Base-by-base conservation (phyloP, 2,797 vertebrate species). In the Bucorvus abyssinicus region DNA sequence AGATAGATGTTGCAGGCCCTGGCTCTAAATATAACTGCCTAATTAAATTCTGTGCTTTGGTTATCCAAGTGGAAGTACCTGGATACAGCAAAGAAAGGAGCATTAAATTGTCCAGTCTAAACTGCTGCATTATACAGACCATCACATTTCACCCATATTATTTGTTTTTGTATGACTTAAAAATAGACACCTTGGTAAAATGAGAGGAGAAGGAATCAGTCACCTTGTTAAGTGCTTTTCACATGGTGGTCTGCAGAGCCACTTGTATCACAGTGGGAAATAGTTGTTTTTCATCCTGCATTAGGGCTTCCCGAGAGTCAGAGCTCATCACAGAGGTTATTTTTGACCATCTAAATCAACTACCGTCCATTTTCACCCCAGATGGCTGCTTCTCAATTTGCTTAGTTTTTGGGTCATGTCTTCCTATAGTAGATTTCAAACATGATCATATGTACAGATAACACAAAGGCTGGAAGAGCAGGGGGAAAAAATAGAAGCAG, bases 1-100 rank as follows among this genome's bases (percentile, higher is more conserved):
- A 80, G 44, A 9, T 7, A 47, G 40, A 75, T 75, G 20, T 87
- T 92, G 44, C 57, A 86, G 32, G 22, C 55, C 92, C 50, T 69
- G 16, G 14, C 87, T 93, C 82, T 92, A 96, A 94, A 87, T 94
- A 88, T 94, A 94, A 79, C 64, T 44, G 22, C 67, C 63, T 89
- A 94, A 94, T 96, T 94, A 94, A 94, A 65, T 40, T 15, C 36
- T 67, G 9, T 21, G 68, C 64, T 89, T 95, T 93, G 52, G 69
- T 88, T 91, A 84, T 90, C 45, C 83, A 81, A 73, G 79, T 93
- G 85, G 73, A 96, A 96, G 63, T 90, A 94, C 87, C 85, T 92
- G 88, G 56, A 79, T 92, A 45, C 65, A 76, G 29, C 50, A 38
- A 84, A 45, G 40, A 91, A 93, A 69, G 32, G 9, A 82, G 5